phyloP scores from a whole-genome alignment of 2,113 vertebrate genomes.

The Dolichallabes microphthalmus region DNA sequence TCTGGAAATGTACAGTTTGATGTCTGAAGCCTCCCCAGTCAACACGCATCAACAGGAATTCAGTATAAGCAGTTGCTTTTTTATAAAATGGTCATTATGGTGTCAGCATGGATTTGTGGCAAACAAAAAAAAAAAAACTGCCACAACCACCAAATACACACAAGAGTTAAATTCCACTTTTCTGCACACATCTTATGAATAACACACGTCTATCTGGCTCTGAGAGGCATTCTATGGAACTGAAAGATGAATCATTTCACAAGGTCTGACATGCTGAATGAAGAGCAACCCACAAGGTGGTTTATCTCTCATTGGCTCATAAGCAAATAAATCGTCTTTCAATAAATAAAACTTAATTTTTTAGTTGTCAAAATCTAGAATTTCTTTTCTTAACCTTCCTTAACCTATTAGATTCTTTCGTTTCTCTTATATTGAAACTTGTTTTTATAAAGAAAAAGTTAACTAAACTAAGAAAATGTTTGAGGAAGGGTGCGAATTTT shows the following conservation, averaged over 20 bases:
- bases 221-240: neutral
- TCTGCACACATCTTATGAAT: neutral
- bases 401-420: neutral
- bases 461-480: neutral
- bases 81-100: too few species aligned
- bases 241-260: conserved; percentile 1
- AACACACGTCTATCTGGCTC: neutral
- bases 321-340: neutral
- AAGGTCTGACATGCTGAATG: neutral
- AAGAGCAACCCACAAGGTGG: neutral
- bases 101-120: too few species aligned
- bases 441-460: neutral
- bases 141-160: neutral
- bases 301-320: neutral
- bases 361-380: too few species aligned
- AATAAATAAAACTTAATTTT: neutral
- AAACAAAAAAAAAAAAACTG: neutral
- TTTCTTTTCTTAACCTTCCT: neutral
- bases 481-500: neutral
- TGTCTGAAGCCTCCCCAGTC: too few species aligned
- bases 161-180: neutral
- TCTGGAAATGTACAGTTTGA: too few species aligned
- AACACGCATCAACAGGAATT: too few species aligned
- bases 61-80: too few species aligned
- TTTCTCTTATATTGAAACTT: neutral